Conservation (phyloP, 2,113 vertebrate species). For the human (Homo sapiens) region DNA sequence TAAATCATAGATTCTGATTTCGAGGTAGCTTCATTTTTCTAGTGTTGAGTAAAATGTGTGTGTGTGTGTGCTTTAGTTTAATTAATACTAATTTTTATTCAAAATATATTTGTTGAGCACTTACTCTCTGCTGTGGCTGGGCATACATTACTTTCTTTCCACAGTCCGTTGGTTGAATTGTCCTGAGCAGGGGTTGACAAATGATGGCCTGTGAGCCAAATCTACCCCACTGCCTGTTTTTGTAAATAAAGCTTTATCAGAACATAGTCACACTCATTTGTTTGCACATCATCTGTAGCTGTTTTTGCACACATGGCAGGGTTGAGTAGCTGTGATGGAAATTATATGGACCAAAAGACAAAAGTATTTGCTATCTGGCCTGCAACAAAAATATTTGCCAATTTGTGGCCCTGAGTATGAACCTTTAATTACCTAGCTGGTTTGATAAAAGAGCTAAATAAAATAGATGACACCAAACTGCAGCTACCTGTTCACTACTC, state of each 20-base stretch:
- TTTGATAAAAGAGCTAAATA: background rate
- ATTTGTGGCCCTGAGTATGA: background rate
- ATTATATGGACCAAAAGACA: background rate
- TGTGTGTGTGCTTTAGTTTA: background rate
- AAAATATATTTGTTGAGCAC: background rate
- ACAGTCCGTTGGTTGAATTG: background rate
- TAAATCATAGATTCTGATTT: background rate
- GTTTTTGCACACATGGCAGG: background rate
- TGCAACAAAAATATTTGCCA: background rate
- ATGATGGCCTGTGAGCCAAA: background rate
- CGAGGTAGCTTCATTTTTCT: background rate
- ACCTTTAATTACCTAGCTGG: background rate
- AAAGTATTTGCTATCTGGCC: constrained; percentile 11
- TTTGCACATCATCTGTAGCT: background rate
- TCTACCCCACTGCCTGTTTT: background rate
- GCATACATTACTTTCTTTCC: background rate
- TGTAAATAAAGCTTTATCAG: constrained; percentile 42
- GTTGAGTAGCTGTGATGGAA: background rate
- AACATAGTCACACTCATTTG: background rate
- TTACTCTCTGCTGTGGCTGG: background rate
- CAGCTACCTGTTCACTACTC: background rate
- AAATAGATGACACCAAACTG: background rate
- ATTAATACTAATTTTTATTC: background rate
- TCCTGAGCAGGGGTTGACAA: background rate
- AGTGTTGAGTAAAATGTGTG: background rate